Conservation (phyloP, 1,140 invertebrate species). For the Rhopalosiphum padi region DNA sequence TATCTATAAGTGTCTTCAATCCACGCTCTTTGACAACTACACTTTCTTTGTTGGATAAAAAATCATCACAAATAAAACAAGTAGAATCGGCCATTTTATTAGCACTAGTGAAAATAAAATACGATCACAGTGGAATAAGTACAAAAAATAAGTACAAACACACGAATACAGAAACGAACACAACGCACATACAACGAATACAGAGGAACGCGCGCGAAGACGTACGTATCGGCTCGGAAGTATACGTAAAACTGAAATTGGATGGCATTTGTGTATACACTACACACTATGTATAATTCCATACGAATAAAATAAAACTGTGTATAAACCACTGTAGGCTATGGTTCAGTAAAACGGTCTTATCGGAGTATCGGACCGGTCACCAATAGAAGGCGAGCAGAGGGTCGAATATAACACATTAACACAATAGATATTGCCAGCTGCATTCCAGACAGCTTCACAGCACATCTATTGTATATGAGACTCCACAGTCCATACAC, state of each 20-base stretch:
- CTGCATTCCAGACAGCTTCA: not conserved
- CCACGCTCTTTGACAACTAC: conserved; percentile 2
- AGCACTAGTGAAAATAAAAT: not conserved
- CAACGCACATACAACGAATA: not conserved
- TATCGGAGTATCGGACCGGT: not conserved
- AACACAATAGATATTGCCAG: not conserved
- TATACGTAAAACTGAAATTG: conserved; percentile 14
- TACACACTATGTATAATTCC: not conserved
- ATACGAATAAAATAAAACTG: not conserved
- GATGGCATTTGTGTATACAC: not conserved
- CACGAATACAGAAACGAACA: not conserved
- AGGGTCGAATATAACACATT: conserved; percentile 9
- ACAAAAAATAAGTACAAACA: not conserved
- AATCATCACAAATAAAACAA: conserved; percentile 16
- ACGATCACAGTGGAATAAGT: not conserved
- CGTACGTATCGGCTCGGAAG: not conserved
- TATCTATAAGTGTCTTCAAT: conserved; percentile 22
- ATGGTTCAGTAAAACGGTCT: not conserved
- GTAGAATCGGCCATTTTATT: not conserved
- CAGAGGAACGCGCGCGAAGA: not conserved
- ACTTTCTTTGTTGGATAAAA: not conserved
- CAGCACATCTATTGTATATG: not conserved
- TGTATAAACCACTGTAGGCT: not conserved
- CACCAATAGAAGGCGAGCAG: not conserved
- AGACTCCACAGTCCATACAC: not conserved